Conservation (phyloP, 2,113 vertebrate species). For the Illadopsis cleaveri region DNA sequence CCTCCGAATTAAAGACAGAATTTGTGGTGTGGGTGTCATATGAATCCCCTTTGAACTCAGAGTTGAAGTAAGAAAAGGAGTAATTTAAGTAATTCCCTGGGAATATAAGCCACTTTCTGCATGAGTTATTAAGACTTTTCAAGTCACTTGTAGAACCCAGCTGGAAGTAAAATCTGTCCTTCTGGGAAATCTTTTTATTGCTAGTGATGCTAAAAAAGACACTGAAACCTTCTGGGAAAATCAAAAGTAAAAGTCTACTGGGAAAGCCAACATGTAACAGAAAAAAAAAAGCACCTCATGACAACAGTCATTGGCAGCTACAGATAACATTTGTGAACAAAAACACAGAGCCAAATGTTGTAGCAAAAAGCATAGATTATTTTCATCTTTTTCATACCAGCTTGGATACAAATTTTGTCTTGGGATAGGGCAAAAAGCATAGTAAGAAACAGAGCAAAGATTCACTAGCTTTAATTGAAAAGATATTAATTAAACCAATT, state of each 20-base stretch:
- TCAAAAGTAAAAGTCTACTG: background rate
- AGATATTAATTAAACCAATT: slow-evolving; percentile 33
- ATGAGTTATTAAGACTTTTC: slow-evolving; percentile 42
- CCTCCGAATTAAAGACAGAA: slow-evolving; percentile 5
- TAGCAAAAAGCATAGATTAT: background rate
- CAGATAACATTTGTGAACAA: background rate
- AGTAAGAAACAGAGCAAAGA: background rate
- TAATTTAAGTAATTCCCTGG: slow-evolving; percentile 25
- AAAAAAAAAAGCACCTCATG: background rate
- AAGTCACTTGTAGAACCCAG: slow-evolving; percentile 11
- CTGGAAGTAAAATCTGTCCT: slow-evolving; percentile 14
- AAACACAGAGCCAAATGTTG: background rate
- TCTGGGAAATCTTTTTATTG: slow-evolving; percentile 30
- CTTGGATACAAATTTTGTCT: background rate
- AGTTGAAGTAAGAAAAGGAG: background rate
- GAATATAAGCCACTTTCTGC: slow-evolving; percentile 20
- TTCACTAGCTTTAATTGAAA: background rate
- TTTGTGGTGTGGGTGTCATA: background rate
- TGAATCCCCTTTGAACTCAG: background rate
- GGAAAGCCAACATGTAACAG: background rate
- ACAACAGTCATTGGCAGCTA: background rate
- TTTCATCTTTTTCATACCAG: background rate
- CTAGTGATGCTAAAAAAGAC: background rate
- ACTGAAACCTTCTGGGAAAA: slow-evolving; percentile 19
- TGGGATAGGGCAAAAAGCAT: background rate